A percentile compares a stretch with the other conserved stretches of the same genome.
phyloP scores from a whole-genome alignment of 2,888 invertebrate species.

The Polyommatus icarus region DNA sequence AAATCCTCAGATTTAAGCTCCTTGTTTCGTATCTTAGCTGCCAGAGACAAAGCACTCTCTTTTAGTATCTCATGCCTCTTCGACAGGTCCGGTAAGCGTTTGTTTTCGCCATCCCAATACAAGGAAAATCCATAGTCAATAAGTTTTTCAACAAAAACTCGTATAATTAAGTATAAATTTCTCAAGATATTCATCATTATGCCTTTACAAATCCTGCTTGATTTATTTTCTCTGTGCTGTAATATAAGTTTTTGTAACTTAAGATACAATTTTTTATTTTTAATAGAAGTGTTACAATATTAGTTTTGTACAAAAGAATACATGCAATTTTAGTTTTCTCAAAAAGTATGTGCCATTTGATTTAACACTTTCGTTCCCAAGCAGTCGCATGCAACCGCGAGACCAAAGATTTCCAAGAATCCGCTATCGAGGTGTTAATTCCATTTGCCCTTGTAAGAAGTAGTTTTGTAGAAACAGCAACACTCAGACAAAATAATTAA shows the following conservation, averaged over 20 bases:
- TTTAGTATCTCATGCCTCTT: slow-evolving; percentile 57
- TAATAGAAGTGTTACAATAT: not conserved
- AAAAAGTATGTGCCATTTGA: not conserved
- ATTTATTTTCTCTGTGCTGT: slow-evolving; percentile 58
- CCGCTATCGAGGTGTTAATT: too few relatives aligned
- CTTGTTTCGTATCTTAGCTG: slow-evolving; percentile 82
- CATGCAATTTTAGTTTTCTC: not conserved
- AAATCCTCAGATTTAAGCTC: slow-evolving; percentile 85
- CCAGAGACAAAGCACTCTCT: slow-evolving; percentile 85
- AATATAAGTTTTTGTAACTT: slow-evolving; percentile 34
- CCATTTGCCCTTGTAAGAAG: not conserved
- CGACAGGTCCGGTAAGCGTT: slow-evolving; percentile 61
- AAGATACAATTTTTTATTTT: not conserved
- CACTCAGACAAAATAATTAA: too few relatives aligned
- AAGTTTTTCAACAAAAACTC: slow-evolving; percentile 59
- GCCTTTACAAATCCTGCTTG: slow-evolving; percentile 60
- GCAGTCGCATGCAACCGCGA: too few relatives aligned
- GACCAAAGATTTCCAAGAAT: too few relatives aligned
- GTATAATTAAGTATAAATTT: slow-evolving; percentile 56
- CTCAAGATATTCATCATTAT: slow-evolving; percentile 60
- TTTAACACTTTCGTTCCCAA: too few relatives aligned
- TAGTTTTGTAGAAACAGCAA: too few relatives aligned
- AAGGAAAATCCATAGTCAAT: slow-evolving; percentile 61
- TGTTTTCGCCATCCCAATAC: slow-evolving; percentile 58
- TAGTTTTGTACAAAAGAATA: not conserved